Evolutionary conservation across 1,140 invertebrate species (phyloP).

Genomic region (Chymomyza costata): DNA sequence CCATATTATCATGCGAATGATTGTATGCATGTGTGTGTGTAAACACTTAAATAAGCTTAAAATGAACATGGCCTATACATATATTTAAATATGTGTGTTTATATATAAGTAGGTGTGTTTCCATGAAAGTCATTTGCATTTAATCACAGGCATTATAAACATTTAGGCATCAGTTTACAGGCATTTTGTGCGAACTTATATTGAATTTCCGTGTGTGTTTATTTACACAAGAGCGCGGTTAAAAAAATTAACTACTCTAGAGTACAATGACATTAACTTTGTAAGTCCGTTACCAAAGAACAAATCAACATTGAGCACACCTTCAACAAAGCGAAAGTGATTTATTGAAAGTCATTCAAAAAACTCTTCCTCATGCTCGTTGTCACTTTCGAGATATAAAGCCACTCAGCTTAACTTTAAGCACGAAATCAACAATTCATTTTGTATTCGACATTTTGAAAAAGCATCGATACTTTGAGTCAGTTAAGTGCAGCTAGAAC

Average conservation of each 20-base stretch:
- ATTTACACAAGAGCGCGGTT: too few species aligned
- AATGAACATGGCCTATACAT: too few species aligned
- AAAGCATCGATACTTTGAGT: too few species aligned
- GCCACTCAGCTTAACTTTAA: constrained; percentile 1
- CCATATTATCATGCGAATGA: neutral
- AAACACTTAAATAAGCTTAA: constrained; percentile 36
- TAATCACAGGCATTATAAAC: constrained; percentile 42
- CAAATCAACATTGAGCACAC: constrained; percentile 42
- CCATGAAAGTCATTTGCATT: constrained; percentile 44
- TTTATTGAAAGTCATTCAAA: too few species aligned
- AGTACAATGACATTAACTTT: too few species aligned
- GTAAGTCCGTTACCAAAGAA: too few species aligned
- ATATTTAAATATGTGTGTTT: constrained; percentile 3
- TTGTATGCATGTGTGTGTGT: constrained; percentile 14
- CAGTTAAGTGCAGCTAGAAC: constrained; percentile 6
- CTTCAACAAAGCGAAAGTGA: neutral
- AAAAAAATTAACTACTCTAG: too few species aligned
- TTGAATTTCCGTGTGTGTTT: too few species aligned
- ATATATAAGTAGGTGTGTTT: neutral
- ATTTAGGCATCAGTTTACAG: constrained; percentile 47
- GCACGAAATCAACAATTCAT: constrained; percentile 30
- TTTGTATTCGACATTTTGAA: constrained; percentile 33
- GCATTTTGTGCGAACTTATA: constrained; percentile 16
- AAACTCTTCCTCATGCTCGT: too few species aligned
- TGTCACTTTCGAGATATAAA: neutral